Evolutionary conservation across 2,113 vertebrate genomes (phyloP).

Genomic region (Thunnus thynnus): DNA sequence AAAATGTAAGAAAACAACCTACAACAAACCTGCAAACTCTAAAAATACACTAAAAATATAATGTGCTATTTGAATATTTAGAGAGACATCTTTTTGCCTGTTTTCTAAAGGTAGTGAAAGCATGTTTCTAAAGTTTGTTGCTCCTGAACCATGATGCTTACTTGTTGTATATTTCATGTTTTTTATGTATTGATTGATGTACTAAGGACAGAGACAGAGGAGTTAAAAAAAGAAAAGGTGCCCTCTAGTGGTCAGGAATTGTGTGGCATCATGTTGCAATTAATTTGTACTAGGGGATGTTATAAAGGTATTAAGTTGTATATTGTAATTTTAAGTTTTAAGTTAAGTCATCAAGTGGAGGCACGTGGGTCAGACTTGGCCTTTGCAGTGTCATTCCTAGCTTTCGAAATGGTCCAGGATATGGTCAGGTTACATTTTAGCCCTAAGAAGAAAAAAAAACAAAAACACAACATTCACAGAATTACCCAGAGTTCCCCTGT

Average conservation of each 20-base stretch:
- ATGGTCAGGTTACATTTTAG: no score
- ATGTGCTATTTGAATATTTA: background rate
- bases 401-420: background rate
- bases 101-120: no score
- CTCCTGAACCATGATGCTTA: no score
- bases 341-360: background rate
- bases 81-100: no score
- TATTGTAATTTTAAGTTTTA: background rate
- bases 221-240: background rate
- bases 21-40: background rate
- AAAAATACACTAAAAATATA: background rate
- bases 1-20: slow-evolving; percentile 81
- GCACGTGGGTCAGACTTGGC: background rate
- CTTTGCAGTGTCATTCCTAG: background rate
- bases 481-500: background rate
- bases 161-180: background rate
- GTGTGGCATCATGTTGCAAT: background rate
- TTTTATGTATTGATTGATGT: no score
- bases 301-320: background rate
- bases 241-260: slow-evolving; percentile 38
- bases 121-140: no score
- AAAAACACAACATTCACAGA: background rate
- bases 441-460: background rate
- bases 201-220: background rate
- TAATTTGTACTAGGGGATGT: background rate